Evolutionary conservation across 2,888 invertebrate species (phyloP), one percentile per base, ranked within the genome.

Genomic region (Drosophila anomalata): DNA sequence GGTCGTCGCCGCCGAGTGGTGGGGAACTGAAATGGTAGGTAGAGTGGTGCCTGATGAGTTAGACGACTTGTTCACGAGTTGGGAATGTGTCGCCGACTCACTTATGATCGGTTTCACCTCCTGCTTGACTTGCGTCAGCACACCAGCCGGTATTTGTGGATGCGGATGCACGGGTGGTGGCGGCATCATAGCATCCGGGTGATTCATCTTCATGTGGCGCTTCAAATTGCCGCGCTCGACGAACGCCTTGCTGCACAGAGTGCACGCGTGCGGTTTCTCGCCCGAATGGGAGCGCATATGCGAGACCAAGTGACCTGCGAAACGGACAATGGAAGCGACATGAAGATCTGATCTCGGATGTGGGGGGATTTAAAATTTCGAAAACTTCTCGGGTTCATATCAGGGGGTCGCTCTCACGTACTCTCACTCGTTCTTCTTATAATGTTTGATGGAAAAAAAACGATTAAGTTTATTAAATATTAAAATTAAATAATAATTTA

Each of bases 181-280:
- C 69, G 91, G 91, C 90, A 92, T 90, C 74, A 91, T 90, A 55
- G 91, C 92, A 84, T 94, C 94, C 5, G 93, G 92, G 26, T 93
- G 93, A 87, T 96, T 96, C 88, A 95, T 96, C 72, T 95, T 93
- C 86, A 95, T 92, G 88, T 96, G 96, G 53, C 96, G 93, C 86
- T 95, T 90, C 92, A 96, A 93, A 89, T 96, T 96, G 17, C 96
- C 96, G 73, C 96, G 94, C 92, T 96, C 96, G 57, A 96, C 96
- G 90, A 96, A 96, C 22, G 94, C 94, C 90, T 95, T 95, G 69
- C 95, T 96, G 89, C 96, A 95, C 86, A 95, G 94, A 0, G 94
- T 94, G 89, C 95, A 95, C 54, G 93, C 93, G 89, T 94, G 94
- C 44, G 78, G 93, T 78, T 79, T 93, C 92, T 73, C 78, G 76